phyloP scores from a whole-genome alignment of 1,140 invertebrate genomes.

The Tribolium castaneum region DNA sequence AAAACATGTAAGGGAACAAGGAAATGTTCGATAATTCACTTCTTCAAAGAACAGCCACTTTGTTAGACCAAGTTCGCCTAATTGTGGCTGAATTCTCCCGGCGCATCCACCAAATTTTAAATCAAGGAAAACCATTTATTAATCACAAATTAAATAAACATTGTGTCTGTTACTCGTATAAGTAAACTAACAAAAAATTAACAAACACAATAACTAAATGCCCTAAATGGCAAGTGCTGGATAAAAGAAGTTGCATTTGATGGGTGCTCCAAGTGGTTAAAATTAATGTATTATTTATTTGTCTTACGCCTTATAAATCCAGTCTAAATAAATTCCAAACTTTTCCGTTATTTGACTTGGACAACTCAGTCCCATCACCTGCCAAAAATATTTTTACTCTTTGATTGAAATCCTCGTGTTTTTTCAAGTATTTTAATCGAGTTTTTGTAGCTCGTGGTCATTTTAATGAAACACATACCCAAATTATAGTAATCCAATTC shows the following conservation, averaged over 20 bases:
- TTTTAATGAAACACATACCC: too few relatives aligned
- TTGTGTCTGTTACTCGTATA: too few relatives aligned
- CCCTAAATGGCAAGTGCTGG: too few relatives aligned
- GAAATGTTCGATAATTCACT: slow-evolving; percentile 34
- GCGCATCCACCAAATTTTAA: neutral
- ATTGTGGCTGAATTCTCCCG: neutral
- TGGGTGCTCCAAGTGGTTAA: too few relatives aligned
- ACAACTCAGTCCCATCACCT: neutral
- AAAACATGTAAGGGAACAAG: slow-evolving; percentile 22
- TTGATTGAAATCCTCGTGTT: neutral
- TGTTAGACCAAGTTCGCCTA: neutral
- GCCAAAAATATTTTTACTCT: neutral
- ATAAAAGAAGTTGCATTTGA: too few relatives aligned
- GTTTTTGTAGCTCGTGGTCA: neutral
- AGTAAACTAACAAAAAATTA: too few relatives aligned
- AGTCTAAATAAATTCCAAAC: neutral
- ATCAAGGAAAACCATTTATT: neutral
- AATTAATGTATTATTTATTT: too few relatives aligned
- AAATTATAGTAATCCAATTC: too few relatives aligned
- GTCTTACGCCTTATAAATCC: too few relatives aligned
- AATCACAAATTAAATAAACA: neutral
- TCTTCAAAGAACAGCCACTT: neutral
- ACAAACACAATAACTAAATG: neutral
- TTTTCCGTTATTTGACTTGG: neutral
- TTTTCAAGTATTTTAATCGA: neutral